A percentile compares a stretch with the other conserved stretches of the same genome.
These are phyloP conservation scores for Isoperla grammatica DNA, from an alignment of 2,888 invertebrate species.

Conservation along the genomic window DNA sequence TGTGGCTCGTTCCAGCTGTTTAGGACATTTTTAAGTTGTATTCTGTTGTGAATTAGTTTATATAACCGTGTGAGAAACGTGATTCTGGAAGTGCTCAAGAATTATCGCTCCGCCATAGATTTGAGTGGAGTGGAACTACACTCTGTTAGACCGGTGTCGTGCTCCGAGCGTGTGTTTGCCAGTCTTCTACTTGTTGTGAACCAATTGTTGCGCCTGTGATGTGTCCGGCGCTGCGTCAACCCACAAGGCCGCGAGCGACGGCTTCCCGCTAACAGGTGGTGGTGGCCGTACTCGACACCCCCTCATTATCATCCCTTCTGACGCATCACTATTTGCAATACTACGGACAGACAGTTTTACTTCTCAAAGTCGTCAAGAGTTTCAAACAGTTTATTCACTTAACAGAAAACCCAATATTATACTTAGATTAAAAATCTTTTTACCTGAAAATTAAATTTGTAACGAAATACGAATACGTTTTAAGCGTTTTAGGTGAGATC, in stretches of 20 bases:
- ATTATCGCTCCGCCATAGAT: background rate
- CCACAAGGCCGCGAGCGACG: conserved; percentile 5
- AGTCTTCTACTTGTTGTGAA: conserved; percentile 12
- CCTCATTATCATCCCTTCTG: conserved; percentile 2
- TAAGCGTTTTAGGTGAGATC: too few relatives aligned
- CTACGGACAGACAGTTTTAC: too few relatives aligned
- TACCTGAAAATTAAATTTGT: too few relatives aligned
- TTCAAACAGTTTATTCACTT: too few relatives aligned
- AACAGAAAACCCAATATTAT: too few relatives aligned
- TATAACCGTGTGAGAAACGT: too few relatives aligned
- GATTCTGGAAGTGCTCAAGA: too few relatives aligned
- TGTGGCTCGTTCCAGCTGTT: too few relatives aligned
- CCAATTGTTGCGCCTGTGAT: conserved; percentile 26
- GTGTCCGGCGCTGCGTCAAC: conserved; percentile 7
- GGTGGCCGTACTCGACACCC: conserved; percentile 6
- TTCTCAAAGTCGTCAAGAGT: too few relatives aligned
- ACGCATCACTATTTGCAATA: too few relatives aligned
- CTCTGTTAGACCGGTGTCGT: background rate
- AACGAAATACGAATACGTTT: too few relatives aligned
- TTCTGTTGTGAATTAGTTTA: background rate
- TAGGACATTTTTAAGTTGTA: background rate
- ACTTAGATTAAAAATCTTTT: too few relatives aligned
- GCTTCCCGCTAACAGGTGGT: conserved; percentile 25
- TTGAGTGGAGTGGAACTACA: background rate
- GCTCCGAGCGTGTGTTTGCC: background rate